Evolutionary conservation across 2,113 vertebrate species (phyloP), one percentile per base, ranked within the genome.

Genomic region (Perccottus glenii): DNA sequence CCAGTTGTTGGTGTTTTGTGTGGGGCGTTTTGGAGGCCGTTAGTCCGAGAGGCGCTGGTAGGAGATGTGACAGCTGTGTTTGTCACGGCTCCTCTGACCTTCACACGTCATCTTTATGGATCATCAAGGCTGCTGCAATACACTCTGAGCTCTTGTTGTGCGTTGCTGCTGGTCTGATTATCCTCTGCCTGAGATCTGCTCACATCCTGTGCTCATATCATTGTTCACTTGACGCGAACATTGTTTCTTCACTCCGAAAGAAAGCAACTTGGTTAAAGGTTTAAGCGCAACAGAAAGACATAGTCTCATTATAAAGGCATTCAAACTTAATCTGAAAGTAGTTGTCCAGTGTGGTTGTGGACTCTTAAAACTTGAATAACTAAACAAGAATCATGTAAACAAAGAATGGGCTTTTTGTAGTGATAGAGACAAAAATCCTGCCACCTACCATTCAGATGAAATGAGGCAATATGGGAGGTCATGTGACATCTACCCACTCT

Each of bases 51-150:
- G 67, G 66, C 78, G 68, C 80, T 75, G 75, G 73, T 79, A 80
- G 80, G 80, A 88, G 87, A 82, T 79, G 86, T 86, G 90, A 92
- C 91, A 92, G 90, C 88, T 90, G 92, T 82, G 84, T 80, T 82
- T 88, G 87, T 90, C 87, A 86, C 55, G 45, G 88, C 87, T 78
- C 74, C 83, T 76, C 84, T 90, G 90, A 93, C 92, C 92, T 93
- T 92, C 91, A 91, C 79, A 72, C 87, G 65, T 88, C 87, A 75
- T 83, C 73, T 77, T 80, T 78, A 85, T 86, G 83, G 91, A 90
- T 88, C 78, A 87, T 91, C 85, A 84, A 82, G 85, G 85, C 85
- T 84, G 82, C 75, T 86, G 85, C 60, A 77, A 86, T 87, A 79
- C 85, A 83, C 77, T 70, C 71, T 65, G 10, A 79, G 73, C 85